These are phyloP conservation scores for Tetraodon nigroviridis DNA, from an alignment of 2,113 vertebrate species.

Conservation along the genomic window DNA sequence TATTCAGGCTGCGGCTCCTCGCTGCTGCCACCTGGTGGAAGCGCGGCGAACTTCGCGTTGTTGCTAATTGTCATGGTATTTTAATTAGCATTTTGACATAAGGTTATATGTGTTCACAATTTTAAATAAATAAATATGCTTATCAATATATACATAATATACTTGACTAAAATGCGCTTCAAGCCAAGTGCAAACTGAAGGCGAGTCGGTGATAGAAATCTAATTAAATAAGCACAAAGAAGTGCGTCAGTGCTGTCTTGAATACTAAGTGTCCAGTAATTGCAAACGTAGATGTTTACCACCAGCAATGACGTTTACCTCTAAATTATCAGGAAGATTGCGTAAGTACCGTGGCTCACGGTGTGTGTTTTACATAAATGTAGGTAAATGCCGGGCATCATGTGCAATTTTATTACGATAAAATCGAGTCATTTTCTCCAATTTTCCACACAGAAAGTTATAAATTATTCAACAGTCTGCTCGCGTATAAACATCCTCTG, in stretches of 20 bases:
- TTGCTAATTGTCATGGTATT: neutral
- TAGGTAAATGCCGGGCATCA: no score
- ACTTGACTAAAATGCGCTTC: neutral
- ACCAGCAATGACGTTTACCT: no score
- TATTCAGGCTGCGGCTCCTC: neutral
- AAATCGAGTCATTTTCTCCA: no score
- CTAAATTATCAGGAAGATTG: no score
- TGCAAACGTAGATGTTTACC: neutral
- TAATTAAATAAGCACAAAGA: neutral
- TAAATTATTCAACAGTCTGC: no score
- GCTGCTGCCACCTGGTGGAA: conserved; percentile 22
- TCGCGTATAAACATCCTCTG: no score
- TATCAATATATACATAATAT: no score
- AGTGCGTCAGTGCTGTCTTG: neutral
- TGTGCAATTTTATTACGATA: no score
- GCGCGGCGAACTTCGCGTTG: neutral
- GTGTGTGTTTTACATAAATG: no score
- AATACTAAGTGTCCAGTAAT: conserved; percentile 6
- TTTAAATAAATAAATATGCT: no score
- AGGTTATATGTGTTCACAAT: neutral
- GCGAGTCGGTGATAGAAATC: neutral
- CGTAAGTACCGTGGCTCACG: no score
- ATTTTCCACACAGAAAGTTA: no score
- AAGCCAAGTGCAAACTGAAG: neutral
- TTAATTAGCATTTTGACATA: neutral